Conservation (phyloP, 1,140 invertebrate genomes). For the Penaeus japonicus region DNA sequence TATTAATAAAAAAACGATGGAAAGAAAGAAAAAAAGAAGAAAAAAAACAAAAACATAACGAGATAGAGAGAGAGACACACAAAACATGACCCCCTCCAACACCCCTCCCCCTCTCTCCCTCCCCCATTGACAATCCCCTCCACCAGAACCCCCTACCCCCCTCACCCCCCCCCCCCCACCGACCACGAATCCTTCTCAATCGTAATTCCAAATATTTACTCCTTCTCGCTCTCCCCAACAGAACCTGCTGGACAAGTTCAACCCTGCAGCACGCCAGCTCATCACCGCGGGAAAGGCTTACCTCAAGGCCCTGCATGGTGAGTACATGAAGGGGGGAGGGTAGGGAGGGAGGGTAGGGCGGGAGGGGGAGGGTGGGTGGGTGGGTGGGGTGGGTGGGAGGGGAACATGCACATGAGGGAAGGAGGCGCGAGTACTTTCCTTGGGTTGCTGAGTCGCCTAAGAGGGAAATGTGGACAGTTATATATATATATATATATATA, state of each 20-base stretch:
- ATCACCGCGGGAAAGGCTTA: conserved; percentile 92
- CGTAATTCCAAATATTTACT: neutral
- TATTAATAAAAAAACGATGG: neutral
- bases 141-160: too few relatives aligned
- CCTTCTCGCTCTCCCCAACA: conserved; percentile 69
- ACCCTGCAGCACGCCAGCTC: conserved; percentile 88
- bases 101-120: neutral
- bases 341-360: neutral
- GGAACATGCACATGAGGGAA: neutral
- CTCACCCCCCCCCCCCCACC: too few relatives aligned
- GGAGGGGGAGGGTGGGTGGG: neutral
- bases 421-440: neutral
- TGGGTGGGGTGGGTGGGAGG: neutral
- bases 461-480: too few relatives aligned
- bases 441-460: too few relatives aligned
- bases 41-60: too few relatives aligned
- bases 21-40: too few relatives aligned
- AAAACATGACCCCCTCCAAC: too few relatives aligned
- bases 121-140: neutral
- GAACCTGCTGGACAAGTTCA: conserved; percentile 95
- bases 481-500: too few relatives aligned
- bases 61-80: too few relatives aligned
- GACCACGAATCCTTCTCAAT: neutral
- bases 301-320: conserved; percentile 89
- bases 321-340: conserved; percentile 65